phyloP scores from a whole-genome alignment of 2,888 invertebrate genomes.

The Microplitis deprimator region DNA sequence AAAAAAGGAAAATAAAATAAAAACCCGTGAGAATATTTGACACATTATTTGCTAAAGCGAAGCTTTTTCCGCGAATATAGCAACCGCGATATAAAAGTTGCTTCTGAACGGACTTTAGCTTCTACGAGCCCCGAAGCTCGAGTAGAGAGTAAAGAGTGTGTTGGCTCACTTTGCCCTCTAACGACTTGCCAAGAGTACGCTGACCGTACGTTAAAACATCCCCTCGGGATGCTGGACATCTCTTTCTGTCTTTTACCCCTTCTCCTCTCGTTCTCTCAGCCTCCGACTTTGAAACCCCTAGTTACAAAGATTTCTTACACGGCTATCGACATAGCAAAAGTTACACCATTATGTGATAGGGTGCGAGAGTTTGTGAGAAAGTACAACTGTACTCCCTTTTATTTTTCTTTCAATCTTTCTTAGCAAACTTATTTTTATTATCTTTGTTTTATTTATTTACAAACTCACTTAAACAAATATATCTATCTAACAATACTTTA shows the following conservation, averaged over 20 bases:
- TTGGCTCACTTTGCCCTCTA: conserved; percentile 43
- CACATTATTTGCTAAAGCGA: too few species aligned
- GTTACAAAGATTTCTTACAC: conserved; percentile 36
- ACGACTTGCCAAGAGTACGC: conserved; percentile 53
- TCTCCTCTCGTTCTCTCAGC: conserved; percentile 20
- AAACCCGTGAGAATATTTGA: too few species aligned
- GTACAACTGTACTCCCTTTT: conserved; percentile 37
- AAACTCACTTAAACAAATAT: too few species aligned
- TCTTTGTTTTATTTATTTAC: not conserved
- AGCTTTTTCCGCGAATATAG: too few species aligned
- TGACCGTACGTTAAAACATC: conserved; percentile 69
- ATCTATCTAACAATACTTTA: too few species aligned
- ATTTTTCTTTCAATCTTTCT: conserved; percentile 17
- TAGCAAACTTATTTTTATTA: conserved; percentile 43
- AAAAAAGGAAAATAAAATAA: too few species aligned
- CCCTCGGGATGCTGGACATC: conserved; percentile 56
- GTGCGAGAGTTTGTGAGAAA: conserved; percentile 52
- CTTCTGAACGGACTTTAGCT: too few species aligned
- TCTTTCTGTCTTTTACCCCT: conserved; percentile 7
- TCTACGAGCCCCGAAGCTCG: too few species aligned
- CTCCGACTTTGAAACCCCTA: conserved; percentile 37
- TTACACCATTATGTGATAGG: conserved; percentile 67
- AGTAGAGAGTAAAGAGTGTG: not conserved
- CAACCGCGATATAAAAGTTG: too few species aligned
- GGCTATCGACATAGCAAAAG: conserved; percentile 60